phyloP scores from a whole-genome alignment of 2,797 vertebrate genomes.

The Chaenodraco wilsoni region DNA sequence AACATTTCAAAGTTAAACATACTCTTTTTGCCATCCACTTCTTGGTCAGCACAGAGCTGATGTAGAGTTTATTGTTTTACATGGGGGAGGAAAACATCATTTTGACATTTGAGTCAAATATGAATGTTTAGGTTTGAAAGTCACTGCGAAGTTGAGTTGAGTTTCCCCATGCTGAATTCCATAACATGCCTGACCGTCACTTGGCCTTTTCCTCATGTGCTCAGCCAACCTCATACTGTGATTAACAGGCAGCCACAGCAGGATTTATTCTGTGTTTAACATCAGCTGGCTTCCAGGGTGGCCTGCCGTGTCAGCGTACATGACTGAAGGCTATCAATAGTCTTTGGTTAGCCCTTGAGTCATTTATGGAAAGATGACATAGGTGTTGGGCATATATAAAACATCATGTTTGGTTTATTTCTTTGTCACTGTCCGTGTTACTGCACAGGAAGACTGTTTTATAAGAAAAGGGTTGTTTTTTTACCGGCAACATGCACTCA shows the following conservation, averaged over 20 bases:
- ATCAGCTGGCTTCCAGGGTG: conserved; percentile 20
- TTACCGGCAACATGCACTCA: conserved; percentile 18
- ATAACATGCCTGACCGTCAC: conserved; percentile 17
- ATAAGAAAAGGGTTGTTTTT: conserved; percentile 9
- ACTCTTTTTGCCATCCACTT: neutral
- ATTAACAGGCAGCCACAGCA: conserved; percentile 25
- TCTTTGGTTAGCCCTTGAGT: conserved; percentile 6
- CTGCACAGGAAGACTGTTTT: conserved; percentile 33
- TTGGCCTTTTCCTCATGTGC: conserved; percentile 5
- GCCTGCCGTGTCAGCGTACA: conserved; percentile 3
- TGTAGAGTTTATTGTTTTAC: neutral
- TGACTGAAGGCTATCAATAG: conserved; percentile 8
- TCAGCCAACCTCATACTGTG: conserved; percentile 13
- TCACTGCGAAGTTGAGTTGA: neutral
- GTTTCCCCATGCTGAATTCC: conserved; percentile 5
- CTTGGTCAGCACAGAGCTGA: neutral
- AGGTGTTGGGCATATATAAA: conserved; percentile 1
- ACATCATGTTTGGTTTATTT: conserved; percentile 11
- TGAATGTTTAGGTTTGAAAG: conserved; percentile 11
- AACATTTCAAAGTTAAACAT: too few relatives aligned
- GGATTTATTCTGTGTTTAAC: conserved; percentile 7
- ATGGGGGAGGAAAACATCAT: neutral
- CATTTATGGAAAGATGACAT: conserved; percentile 1
- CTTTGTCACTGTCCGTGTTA: neutral
- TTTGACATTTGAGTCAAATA: neutral